Evolutionary conservation across 2,888 invertebrate genomes (phyloP).

Genomic region (Lissonota sp.): DNA sequence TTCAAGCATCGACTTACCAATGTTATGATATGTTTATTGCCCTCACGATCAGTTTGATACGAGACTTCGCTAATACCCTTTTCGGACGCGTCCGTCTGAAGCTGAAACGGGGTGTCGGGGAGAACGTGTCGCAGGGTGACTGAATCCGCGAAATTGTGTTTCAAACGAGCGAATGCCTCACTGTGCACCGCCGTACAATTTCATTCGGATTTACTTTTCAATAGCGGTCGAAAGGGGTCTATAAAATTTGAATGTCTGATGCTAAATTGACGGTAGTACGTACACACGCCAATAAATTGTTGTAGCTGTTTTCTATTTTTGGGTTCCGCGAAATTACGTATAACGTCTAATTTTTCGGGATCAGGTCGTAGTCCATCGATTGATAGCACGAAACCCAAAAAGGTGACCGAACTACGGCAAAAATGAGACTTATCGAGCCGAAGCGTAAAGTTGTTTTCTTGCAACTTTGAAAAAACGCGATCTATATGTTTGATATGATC

Average conservation of each 20-base stretch:
- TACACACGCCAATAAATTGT: constrained; percentile 67
- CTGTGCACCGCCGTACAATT: constrained; percentile 55
- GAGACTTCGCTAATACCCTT: constrained; percentile 64
- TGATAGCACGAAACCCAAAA: constrained; percentile 52
- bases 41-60: constrained; percentile 52
- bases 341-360: constrained; percentile 60
- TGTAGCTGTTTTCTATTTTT: constrained; percentile 69
- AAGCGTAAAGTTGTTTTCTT: constrained; percentile 67
- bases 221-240: constrained; percentile 57
- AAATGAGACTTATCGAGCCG: constrained; percentile 69
- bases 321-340: constrained; percentile 67
- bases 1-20: constrained; percentile 65
- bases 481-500: constrained; percentile 68
- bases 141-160: constrained; percentile 58
- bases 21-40: constrained; percentile 55
- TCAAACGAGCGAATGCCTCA: constrained; percentile 56
- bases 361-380: constrained; percentile 29
- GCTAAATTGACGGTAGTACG: constrained; percentile 63
- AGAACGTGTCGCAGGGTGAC: constrained; percentile 55
- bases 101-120: constrained; percentile 37
- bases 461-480: constrained; percentile 22
- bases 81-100: constrained; percentile 67
- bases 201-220: constrained; percentile 48
- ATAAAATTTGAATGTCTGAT: constrained; percentile 47
- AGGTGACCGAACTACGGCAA: constrained; percentile 34